Evolutionary conservation across 2,797 vertebrate species (phyloP).

Genomic region (Miichthys miiuy): DNA sequence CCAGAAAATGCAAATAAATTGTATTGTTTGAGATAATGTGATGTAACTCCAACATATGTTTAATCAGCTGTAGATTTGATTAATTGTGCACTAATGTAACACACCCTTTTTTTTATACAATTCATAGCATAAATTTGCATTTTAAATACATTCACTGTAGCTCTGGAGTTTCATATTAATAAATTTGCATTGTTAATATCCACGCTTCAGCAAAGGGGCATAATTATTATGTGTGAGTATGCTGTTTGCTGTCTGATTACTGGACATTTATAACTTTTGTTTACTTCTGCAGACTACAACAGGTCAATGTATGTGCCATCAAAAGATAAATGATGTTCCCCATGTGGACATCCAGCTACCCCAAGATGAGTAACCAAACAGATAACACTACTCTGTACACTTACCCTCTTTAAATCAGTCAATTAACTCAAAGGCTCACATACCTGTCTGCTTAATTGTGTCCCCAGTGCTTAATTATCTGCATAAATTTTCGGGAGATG

Average conservation of each 20-base stretch:
- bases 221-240: conserved; percentile 11
- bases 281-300: conserved; percentile 26
- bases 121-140: conserved; percentile 54
- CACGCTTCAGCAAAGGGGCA: conserved; percentile 32
- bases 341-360: conserved; percentile 30
- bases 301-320: conserved; percentile 44
- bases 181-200: conserved; percentile 51
- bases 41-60: conserved; percentile 35
- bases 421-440: conserved; percentile 78
- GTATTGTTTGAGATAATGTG: conserved; percentile 27
- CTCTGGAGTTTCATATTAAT: conserved; percentile 19
- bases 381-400: conserved; percentile 67
- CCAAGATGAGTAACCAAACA: conserved; percentile 64
- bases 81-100: conserved; percentile 54
- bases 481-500: conserved; percentile 69
- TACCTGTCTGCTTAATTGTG: conserved; percentile 81
- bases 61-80: conserved; percentile 61
- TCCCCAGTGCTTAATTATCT: conserved; percentile 83
- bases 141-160: conserved; percentile 24
- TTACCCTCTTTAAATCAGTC: conserved; percentile 78
- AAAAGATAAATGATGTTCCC: conserved; percentile 65
- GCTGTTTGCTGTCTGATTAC: conserved; percentile 43
- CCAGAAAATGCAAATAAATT: conserved; percentile 22
- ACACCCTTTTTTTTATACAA: conserved; percentile 41
- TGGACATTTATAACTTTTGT: conserved; percentile 43